Conservation (phyloP, 2,888 invertebrate genomes). For the Chouioia cunea region DNA sequence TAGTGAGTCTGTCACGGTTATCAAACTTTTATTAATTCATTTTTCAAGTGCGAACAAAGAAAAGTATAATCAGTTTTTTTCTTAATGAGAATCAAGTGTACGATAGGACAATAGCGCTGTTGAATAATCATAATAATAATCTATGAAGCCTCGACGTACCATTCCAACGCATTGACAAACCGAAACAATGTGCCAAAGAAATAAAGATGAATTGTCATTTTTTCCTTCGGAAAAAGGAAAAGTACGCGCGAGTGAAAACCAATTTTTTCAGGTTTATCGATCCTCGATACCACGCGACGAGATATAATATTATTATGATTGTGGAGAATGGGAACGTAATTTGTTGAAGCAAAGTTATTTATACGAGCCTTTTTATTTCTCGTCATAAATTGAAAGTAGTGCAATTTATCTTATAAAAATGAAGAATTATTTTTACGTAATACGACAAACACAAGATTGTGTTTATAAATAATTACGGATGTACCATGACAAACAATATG, state of each 20-base stretch:
- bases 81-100: background rate
- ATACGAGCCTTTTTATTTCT: too few species aligned
- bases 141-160: too few species aligned
- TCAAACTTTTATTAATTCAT: conserved; percentile 5
- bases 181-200: background rate
- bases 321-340: too few species aligned
- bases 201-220: conserved; percentile 14
- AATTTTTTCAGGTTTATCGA: conserved; percentile 24
- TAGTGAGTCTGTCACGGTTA: conserved; percentile 13
- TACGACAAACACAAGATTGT: too few species aligned
- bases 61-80: background rate
- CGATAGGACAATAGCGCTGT: background rate
- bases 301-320: background rate
- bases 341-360: too few species aligned
- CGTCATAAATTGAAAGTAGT: too few species aligned
- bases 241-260: conserved; percentile 15
- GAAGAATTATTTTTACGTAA: too few species aligned
- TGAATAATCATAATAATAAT: too few species aligned
- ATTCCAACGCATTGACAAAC: too few species aligned
- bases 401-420: too few species aligned
- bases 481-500: too few species aligned
- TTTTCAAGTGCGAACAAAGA: background rate
- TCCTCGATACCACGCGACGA: conserved; percentile 29
- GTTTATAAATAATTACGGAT: too few species aligned
- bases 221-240: conserved; percentile 24